Percentiles rank a stretch among this genome's conserved stretches.
Evolutionary conservation across 2,888 invertebrate genomes (phyloP).

Genomic region (Xylophagus ater): DNA sequence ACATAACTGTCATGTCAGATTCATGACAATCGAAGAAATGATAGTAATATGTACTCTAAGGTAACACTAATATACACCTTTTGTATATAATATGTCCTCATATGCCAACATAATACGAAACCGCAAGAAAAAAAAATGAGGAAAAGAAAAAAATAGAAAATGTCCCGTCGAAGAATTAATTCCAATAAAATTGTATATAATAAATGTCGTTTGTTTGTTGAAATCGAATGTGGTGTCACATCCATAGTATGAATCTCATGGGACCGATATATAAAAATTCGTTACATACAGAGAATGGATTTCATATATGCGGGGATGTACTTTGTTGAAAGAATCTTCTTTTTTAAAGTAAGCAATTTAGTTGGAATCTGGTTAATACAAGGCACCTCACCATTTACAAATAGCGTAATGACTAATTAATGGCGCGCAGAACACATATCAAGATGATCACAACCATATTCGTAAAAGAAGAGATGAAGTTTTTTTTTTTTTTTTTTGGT

Average conservation of each 20-base stretch:
- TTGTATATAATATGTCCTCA: too few species aligned
- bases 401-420: constrained; percentile 26
- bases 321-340: not conserved
- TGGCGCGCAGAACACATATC: constrained; percentile 27
- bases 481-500: too few species aligned
- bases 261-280: constrained; percentile 32
- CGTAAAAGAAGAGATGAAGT: too few species aligned
- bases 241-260: constrained; percentile 26
- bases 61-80: constrained; percentile 5
- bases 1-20: not conserved
- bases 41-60: not conserved
- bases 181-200: constrained; percentile 22
- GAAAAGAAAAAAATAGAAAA: too few species aligned
- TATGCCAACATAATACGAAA: too few species aligned
- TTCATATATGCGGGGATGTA: constrained; percentile 3
- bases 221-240: constrained; percentile 27
- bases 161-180: constrained; percentile 21
- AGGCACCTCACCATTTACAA: constrained; percentile 26
- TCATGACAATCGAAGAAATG: not conserved
- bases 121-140: too few species aligned
- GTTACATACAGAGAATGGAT: too few species aligned
- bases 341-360: constrained; percentile 21
- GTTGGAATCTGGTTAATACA: constrained; percentile 25
- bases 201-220: too few species aligned
- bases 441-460: constrained; percentile 21